Evolutionary conservation across 2,888 invertebrate genomes (phyloP).

Genomic region (Caradrina kadenii): DNA sequence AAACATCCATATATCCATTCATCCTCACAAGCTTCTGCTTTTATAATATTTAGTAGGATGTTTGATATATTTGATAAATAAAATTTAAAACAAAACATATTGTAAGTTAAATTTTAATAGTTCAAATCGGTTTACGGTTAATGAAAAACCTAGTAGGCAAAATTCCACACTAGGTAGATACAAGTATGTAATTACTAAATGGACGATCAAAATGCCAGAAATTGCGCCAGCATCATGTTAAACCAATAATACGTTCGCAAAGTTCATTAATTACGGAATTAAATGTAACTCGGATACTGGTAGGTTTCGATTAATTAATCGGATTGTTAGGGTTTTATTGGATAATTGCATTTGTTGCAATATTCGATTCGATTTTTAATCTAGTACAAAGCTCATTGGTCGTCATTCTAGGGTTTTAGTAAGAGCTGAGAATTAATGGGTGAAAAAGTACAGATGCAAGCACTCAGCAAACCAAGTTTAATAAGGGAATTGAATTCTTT

Average conservation of each 20-base stretch:
- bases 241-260: constrained; percentile 48
- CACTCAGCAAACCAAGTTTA: background rate
- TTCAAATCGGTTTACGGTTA: background rate
- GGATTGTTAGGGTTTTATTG: constrained; percentile 42
- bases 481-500: background rate
- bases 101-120: no score
- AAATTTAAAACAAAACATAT: no score
- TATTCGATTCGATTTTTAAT: constrained; percentile 27
- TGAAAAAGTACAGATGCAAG: background rate
- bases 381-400: background rate
- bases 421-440: background rate
- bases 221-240: constrained; percentile 37
- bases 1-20: no score
- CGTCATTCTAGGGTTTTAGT: background rate
- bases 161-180: background rate
- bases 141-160: background rate
- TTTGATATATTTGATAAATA: no score
- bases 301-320: constrained; percentile 42
- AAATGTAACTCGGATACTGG: constrained; percentile 33
- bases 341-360: constrained; percentile 22
- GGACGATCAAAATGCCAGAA: constrained; percentile 29
- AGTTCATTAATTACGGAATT: constrained; percentile 48
- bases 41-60: no score
- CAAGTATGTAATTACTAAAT: constrained; percentile 49
- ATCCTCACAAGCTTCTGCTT: no score